Conservation (phyloP, 2,888 invertebrate species). For the Blera fallax region DNA sequence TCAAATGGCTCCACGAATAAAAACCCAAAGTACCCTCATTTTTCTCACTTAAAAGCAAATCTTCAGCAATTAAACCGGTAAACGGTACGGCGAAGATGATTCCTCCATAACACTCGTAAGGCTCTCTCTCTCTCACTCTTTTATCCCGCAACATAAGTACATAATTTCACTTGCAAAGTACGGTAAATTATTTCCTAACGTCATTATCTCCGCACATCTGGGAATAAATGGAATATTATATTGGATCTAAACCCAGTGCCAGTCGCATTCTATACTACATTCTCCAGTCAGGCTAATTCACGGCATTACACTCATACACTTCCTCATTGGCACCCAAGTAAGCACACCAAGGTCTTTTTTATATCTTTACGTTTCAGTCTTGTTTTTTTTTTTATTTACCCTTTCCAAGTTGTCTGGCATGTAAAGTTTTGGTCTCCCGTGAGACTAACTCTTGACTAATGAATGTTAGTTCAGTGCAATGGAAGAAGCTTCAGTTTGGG, state of each 20-base stretch:
- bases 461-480: slow-evolving; percentile 6
- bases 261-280: slow-evolving; percentile 28
- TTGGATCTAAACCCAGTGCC: slow-evolving; percentile 47
- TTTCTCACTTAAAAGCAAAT: slow-evolving; percentile 62
- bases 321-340: slow-evolving; percentile 52
- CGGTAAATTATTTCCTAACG: slow-evolving; percentile 65
- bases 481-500: background rate
- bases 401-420: background rate
- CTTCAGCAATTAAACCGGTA: slow-evolving; percentile 60
- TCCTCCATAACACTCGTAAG: background rate
- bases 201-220: slow-evolving; percentile 65
- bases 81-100: slow-evolving; percentile 33
- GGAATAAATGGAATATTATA: slow-evolving; percentile 53
- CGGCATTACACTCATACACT: slow-evolving; percentile 35
- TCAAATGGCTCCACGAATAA: slow-evolving; percentile 19
- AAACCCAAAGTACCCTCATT: slow-evolving; percentile 42
- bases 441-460: slow-evolving; percentile 1
- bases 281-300: slow-evolving; percentile 47
- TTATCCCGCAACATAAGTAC: slow-evolving; percentile 38
- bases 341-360: slow-evolving; percentile 40
- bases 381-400: background rate
- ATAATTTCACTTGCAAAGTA: slow-evolving; percentile 65
- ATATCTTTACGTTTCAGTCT: background rate
- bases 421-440: background rate
- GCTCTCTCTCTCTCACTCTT: background rate